Percentiles rank a stretch among this genome's conserved stretches.
Conservation (phyloP, 2,797 vertebrate species). For the Rallus crepitans region DNA sequence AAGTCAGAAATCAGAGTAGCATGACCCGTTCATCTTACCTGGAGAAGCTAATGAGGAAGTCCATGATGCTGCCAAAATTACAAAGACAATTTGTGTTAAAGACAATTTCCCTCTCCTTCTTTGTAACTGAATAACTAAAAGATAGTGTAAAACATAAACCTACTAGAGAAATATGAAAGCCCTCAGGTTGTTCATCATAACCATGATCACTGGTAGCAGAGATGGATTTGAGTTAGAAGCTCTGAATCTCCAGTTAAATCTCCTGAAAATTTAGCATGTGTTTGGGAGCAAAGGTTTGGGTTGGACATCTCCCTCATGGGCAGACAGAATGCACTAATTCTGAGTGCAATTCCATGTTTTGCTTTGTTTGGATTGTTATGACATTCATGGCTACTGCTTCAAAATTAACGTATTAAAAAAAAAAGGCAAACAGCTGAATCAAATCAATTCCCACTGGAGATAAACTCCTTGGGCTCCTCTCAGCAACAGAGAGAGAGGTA, state of each 20-base stretch:
- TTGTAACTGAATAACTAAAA: not conserved
- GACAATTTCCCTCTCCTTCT: not conserved
- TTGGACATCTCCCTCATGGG: constrained; percentile 13
- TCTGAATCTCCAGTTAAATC: not conserved
- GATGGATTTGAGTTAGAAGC: not conserved
- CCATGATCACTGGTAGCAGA: not conserved
- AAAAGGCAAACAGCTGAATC: constrained; percentile 16
- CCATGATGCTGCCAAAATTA: not conserved
- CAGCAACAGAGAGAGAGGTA: constrained; percentile 30
- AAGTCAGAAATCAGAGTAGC: constrained; percentile 23
- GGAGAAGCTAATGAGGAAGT: not conserved
- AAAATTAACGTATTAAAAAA: constrained; percentile 56
- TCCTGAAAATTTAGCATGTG: not conserved
- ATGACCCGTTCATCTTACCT: not conserved
- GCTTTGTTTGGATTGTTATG: constrained; percentile 60
- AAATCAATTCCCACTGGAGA: constrained; percentile 42
- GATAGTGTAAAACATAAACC: not conserved
- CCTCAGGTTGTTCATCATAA: not conserved
- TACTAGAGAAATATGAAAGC: not conserved
- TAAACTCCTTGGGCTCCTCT: constrained; percentile 11
- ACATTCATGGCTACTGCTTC: constrained; percentile 63
- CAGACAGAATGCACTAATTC: constrained; percentile 40
- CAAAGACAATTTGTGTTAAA: not conserved
- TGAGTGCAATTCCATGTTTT: constrained; percentile 49
- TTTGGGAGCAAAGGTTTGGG: constrained; percentile 26